Percentiles rank a stretch among this genome's conserved stretches.
These are phyloP conservation scores for Deilephila porcellus DNA, from an alignment of 2,888 invertebrate species.

Conservation along the genomic window DNA sequence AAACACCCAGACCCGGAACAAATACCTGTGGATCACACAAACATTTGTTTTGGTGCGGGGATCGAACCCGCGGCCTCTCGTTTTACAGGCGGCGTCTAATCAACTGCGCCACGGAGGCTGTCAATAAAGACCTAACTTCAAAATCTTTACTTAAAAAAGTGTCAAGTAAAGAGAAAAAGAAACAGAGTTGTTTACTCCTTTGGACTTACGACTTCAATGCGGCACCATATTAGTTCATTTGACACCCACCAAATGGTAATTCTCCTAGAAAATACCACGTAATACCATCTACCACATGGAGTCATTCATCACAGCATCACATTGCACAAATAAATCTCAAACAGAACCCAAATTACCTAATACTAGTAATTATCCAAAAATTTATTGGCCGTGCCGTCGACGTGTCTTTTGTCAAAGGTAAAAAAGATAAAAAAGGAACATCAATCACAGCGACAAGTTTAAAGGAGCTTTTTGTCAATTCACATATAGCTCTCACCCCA, in stretches of 20 bases:
- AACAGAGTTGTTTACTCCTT: too few relatives aligned
- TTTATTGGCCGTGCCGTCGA: constrained; percentile 71
- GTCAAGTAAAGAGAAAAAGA: too few relatives aligned
- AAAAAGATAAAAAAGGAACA: constrained; percentile 58
- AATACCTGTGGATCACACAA: too few relatives aligned
- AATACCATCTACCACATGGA: background rate
- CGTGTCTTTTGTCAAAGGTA: constrained; percentile 28
- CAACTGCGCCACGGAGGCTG: too few relatives aligned
- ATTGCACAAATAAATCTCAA: constrained; percentile 66
- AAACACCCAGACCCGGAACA: too few relatives aligned
- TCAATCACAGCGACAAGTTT: constrained; percentile 71
- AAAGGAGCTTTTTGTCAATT: constrained; percentile 50
- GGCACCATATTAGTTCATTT: too few relatives aligned
- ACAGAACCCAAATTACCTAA: constrained; percentile 73
- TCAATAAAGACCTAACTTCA: too few relatives aligned
- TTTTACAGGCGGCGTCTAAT: too few relatives aligned
- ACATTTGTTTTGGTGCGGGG: too few relatives aligned
- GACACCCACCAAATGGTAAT: background rate
- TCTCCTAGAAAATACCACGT: background rate
- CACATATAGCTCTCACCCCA: constrained; percentile 43
- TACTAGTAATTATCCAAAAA: constrained; percentile 75
- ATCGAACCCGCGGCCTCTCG: too few relatives aligned
- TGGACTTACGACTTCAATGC: too few relatives aligned
- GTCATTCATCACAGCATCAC: constrained; percentile 15
- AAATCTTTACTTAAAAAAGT: too few relatives aligned